A percentile compares a stretch with the other conserved stretches of the same genome.
Evolutionary conservation across 1,140 invertebrate species (phyloP).

Genomic region (Halictus rubicundus): DNA sequence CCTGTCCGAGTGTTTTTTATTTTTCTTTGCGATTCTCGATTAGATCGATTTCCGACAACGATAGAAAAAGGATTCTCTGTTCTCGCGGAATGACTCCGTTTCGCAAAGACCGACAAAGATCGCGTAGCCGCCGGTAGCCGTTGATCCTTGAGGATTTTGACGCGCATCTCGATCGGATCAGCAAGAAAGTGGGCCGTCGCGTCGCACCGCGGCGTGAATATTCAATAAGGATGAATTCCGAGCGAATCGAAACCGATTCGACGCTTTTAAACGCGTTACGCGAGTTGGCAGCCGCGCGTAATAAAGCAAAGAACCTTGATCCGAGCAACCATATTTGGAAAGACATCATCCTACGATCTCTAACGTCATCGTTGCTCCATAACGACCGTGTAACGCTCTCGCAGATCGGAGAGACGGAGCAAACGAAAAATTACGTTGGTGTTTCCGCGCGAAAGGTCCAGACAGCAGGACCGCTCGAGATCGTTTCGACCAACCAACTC

Average conservation of each 20-base stretch:
- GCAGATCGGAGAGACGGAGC: neutral
- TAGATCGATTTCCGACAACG: no score
- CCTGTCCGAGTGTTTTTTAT: no score
- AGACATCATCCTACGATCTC: constrained; percentile 73
- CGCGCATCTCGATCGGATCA: neutral
- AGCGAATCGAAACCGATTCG: constrained; percentile 40
- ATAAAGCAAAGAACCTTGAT: constrained; percentile 61
- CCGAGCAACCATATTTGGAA: constrained; percentile 73
- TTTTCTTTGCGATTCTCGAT: no score
- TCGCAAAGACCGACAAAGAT: no score
- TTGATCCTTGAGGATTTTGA: neutral
- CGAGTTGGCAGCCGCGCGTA: constrained; percentile 58
- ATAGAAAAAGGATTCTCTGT: no score
- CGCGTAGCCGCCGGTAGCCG: no score
- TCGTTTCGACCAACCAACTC: no score
- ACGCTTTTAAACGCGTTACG: constrained; percentile 54
- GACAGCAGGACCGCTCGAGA: no score
- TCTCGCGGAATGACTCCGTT: no score
- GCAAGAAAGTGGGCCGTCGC: constrained; percentile 24
- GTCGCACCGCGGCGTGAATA: constrained; percentile 27
- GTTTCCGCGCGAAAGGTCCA: neutral
- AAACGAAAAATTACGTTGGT: neutral
- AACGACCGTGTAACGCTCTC: constrained; percentile 19
- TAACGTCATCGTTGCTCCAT: constrained; percentile 50
- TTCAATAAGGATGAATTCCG: constrained; percentile 45